These are phyloP conservation scores for Drosophila kambysellisi DNA, from an alignment of 2,888 invertebrate species.

Conservation along the genomic window DNA sequence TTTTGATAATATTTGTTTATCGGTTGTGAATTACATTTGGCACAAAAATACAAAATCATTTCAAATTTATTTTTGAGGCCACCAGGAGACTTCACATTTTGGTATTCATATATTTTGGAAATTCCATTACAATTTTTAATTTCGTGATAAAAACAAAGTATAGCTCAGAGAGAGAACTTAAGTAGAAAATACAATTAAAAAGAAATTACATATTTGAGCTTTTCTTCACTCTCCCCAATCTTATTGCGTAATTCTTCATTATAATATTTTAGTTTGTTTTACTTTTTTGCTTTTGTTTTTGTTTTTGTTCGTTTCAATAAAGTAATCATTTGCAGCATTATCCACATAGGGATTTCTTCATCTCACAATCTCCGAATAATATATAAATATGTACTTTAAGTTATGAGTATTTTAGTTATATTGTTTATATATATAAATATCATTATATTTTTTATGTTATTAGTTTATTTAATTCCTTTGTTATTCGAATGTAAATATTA, in stretches of 20 bases:
- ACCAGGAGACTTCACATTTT: constrained; percentile 15
- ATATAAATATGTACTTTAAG: constrained; percentile 44
- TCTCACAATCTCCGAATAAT: constrained; percentile 52
- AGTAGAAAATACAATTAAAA: constrained; percentile 23
- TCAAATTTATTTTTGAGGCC: constrained; percentile 4
- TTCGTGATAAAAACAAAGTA: background rate
- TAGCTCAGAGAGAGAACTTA: constrained; percentile 9
- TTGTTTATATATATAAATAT: constrained; percentile 47
- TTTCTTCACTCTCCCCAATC: constrained; percentile 17
- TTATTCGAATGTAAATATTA: constrained; percentile 60
- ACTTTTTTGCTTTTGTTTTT: constrained; percentile 3
- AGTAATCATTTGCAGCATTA: constrained; percentile 79
- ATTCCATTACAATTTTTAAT: background rate
- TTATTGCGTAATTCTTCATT: constrained; percentile 30
- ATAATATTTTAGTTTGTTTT: constrained; percentile 33
- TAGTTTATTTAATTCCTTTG: constrained; percentile 26
- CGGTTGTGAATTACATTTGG: constrained; percentile 33
- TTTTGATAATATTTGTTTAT: constrained; percentile 17
- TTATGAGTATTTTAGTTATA: constrained; percentile 50
- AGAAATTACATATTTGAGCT: constrained; percentile 35
- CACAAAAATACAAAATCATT: constrained; percentile 31
- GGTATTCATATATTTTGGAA: constrained; percentile 4
- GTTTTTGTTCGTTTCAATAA: constrained; percentile 57
- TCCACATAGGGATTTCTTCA: constrained; percentile 59
- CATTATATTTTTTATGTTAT: constrained; percentile 42